Percentiles rank a stretch among this genome's conserved stretches.
Conservation (phyloP, 2,797 vertebrate species). For the Hapalemur alaotrensis region DNA sequence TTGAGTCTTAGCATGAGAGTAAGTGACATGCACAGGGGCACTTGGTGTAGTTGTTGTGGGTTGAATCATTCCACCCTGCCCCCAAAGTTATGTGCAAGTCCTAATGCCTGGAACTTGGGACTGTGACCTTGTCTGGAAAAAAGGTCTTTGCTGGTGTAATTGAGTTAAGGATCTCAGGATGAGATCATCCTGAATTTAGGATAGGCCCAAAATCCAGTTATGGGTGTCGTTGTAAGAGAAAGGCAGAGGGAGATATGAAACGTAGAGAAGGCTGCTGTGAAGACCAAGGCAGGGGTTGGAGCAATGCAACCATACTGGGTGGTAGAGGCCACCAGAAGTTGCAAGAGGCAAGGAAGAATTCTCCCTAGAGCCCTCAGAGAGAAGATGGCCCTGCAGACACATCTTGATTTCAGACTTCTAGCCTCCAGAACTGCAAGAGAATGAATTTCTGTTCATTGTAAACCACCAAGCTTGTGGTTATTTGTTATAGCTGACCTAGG, state of each 20-base stretch:
- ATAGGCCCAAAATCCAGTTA: not conserved
- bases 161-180: not conserved
- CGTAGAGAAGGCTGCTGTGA: rapidly evolving
- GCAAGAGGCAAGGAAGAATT: not conserved
- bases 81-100: not conserved
- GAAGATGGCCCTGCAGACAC: not conserved
- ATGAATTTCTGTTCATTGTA: not conserved
- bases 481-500: not conserved
- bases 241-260: not conserved
- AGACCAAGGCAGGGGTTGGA: not conserved
- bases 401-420: not conserved
- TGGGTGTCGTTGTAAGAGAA: not conserved
- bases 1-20: not conserved
- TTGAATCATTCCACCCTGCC: not conserved
- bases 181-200: not conserved
- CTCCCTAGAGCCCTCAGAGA: rapidly evolving
- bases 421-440: not conserved
- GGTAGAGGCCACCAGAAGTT: not conserved
- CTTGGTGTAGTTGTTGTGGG: not conserved
- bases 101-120: not conserved
- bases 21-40: not conserved
- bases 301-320: not conserved
- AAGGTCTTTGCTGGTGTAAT: not conserved
- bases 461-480: not conserved
- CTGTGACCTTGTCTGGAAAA: not conserved